phyloP scores from a whole-genome alignment of 2,888 invertebrate genomes.

The Dynastes maya region DNA sequence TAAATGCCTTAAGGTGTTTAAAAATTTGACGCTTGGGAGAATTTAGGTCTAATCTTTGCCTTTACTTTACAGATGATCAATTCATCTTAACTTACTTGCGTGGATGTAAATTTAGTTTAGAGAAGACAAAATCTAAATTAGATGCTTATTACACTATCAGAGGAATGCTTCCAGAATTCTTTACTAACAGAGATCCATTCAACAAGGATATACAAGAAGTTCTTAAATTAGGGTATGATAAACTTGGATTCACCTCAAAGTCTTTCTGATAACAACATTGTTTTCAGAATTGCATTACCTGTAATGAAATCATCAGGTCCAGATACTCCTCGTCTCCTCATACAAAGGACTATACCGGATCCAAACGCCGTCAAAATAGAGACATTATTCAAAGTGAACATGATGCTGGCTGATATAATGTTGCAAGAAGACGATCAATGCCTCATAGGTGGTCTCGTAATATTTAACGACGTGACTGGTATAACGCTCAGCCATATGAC shows the following conservation, averaged over 20 bases:
- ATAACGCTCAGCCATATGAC: conserved; percentile 73
- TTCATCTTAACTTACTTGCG: conserved; percentile 77
- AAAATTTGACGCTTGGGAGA: neutral
- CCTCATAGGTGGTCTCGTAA: conserved; percentile 72
- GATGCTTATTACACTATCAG: conserved; percentile 75
- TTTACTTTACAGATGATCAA: conserved; percentile 73
- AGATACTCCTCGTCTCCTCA: conserved; percentile 63
- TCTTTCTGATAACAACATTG: no score
- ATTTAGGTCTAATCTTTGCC: neutral
- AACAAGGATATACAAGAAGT: conserved; percentile 61
- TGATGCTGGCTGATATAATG: conserved; percentile 75
- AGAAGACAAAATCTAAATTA: conserved; percentile 76
- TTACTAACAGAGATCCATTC: conserved; percentile 66
- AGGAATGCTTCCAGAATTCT: conserved; percentile 73
- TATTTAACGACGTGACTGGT: conserved; percentile 74
- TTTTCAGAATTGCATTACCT: conserved; percentile 58
- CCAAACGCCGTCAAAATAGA: conserved; percentile 53
- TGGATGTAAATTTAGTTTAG: conserved; percentile 78
- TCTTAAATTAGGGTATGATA: conserved; percentile 67
- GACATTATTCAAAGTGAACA: conserved; percentile 71
- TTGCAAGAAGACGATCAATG: conserved; percentile 77
- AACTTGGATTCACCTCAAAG: no score
- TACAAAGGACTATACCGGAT: conserved; percentile 64
- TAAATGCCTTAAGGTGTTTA: no score
- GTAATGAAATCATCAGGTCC: conserved; percentile 59